These are phyloP conservation scores for Sparidentex hasta DNA, from an alignment of 2,797 vertebrate genomes.

Conservation along the genomic window DNA sequence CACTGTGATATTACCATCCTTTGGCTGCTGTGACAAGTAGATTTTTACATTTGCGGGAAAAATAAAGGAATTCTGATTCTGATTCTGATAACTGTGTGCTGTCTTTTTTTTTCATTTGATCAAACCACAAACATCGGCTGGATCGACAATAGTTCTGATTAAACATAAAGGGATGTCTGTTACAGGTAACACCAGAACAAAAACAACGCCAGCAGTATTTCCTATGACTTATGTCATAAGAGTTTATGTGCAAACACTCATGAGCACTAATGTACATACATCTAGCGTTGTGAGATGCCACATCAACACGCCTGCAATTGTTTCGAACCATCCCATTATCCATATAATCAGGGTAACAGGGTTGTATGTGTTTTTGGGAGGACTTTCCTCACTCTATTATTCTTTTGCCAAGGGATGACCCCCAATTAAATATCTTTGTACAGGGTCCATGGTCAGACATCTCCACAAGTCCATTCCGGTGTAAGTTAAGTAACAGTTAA, in stretches of 20 bases:
- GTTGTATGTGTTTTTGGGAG: no score
- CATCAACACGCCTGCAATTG: background rate
- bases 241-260: background rate
- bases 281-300: background rate
- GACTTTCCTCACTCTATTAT: background rate
- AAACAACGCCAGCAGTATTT: background rate
- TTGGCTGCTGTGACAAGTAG: no score
- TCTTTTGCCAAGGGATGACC: no score
- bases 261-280: background rate
- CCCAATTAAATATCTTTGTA: no score
- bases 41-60: no score
- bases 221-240: background rate
- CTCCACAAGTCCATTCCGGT: no score
- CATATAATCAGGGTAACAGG: background rate
- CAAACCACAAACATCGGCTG: background rate
- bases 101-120: no score
- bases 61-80: no score
- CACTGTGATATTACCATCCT: no score
- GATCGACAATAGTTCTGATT: background rate
- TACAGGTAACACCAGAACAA: background rate
- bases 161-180: slow-evolving; percentile 59
- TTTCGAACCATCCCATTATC: background rate
- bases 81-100: no score
- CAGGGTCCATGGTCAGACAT: no score
- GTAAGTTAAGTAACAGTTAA: no score